Conservation (phyloP, 2,797 vertebrate species). For the Scyliorhinus canicula region DNA sequence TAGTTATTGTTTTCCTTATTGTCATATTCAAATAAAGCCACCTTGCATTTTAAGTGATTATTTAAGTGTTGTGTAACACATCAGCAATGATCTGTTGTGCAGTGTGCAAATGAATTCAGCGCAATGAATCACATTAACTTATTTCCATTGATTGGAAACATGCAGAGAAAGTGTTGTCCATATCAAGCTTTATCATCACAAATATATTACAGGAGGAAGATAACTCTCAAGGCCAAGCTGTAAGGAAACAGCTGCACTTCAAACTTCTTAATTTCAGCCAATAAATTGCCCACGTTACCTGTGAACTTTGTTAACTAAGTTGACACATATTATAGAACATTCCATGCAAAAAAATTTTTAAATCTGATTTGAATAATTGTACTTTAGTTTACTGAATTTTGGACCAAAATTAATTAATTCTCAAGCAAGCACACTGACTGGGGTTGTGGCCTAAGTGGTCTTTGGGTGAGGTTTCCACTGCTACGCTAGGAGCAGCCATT, state of each 20-base stretch:
- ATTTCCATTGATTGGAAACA: neutral
- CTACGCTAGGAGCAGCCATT: neutral
- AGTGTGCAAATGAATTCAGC: neutral
- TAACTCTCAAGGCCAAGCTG: neutral
- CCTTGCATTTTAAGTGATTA: neutral
- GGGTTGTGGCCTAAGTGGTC: neutral
- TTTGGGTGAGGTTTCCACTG: neutral
- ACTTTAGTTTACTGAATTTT: neutral
- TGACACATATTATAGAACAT: neutral
- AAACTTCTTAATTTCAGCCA: slow-evolving; percentile 17
- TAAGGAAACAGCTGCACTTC: neutral
- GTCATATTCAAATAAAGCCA: neutral
- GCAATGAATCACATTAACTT: neutral
- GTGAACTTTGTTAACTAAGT: neutral
- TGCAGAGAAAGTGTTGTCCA: neutral
- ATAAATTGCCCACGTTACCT: neutral
- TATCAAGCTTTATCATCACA: neutral
- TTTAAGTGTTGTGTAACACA: neutral
- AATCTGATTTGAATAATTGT: slow-evolving; percentile 17
- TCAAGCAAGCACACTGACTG: neutral
- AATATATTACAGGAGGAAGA: neutral
- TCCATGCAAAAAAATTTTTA: neutral
- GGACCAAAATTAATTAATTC: neutral
- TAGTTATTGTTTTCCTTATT: neutral
- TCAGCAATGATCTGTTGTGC: neutral